Base-by-base conservation (phyloP, 2,113 vertebrate species). In the Chionis minor region DNA sequence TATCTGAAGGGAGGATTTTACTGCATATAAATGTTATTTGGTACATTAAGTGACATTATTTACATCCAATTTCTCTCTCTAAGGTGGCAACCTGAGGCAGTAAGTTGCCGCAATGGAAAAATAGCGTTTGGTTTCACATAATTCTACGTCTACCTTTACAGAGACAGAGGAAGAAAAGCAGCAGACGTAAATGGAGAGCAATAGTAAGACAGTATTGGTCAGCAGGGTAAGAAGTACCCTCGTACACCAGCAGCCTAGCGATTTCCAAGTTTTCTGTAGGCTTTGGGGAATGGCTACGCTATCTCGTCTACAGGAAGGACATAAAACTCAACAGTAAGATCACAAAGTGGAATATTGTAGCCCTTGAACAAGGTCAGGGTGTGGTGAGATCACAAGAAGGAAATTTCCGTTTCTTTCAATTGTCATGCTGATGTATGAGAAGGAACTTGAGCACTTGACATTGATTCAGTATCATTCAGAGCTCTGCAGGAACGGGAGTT, bases 1-100 rank as follows among this genome's bases (percentile, higher is more conserved):
- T 69, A 92, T 91, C 70, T 94, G 91, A 95, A 90, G 81, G 92
- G 95, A 89, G 89, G 86, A 14, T 96, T 95, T 95, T 94, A 95
- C 30, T 47, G 81, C 78, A 56, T 89, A 94, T 72, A 94, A 95
- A 95, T 92, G 77, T 81, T 92, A 87, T 85, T 95, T 94, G 84
- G 66, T 94, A 94, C 91, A 82, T 94, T 95, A 94, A 92, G 66
- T 95, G 86, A 81, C 62, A 80, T 95, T 95, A 97, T 96, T 96
- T 96, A 94, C 89, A 85, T 89, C 78, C 86, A 94, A 58, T 94
- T 95, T 95, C 16, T 67, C 73, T 91, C 70, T 89, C 78, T 62
- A 27, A 94, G 92, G 92, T 94, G 70, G 61, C 45, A 91, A 89
- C 83, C 66, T 69, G 33, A 87, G 89, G 78, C 88, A 58, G 32